Base-by-base conservation (phyloP, 2,888 invertebrate genomes). In the Lepetodrilus schrolli region DNA sequence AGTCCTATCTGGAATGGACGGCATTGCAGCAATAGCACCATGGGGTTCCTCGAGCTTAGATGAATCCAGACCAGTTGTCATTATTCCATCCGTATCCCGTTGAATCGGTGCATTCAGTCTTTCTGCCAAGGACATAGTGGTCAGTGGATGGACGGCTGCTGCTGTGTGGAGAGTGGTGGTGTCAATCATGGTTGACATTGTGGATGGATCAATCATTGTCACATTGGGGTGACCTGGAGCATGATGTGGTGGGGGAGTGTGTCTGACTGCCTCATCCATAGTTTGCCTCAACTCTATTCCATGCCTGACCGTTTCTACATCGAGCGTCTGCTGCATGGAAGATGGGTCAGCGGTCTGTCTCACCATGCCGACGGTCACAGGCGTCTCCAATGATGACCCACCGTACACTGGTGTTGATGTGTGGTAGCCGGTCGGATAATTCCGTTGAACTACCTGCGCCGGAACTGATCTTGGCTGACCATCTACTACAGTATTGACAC, bases 361-460 rank as follows among this genome's bases (percentile, higher is more conserved):
- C 5, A 51, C 23, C n/a, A n/a, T n/a, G n/a, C n/a, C n/a, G n/a
- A n/a, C n/a, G n/a, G n/a, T n/a, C n/a, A n/a, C n/a, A 23, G 51
- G 51, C 30, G 51, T 23, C 26, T 51, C 51, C 21, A 51, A 30
- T 7, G 58, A 30, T 23, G 58, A 17, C 10, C 21, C 30, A 30
- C 58, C 58, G 34, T 58, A 58, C 23, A 58, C 58, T 30, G 58
- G 58, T 13, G 58, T 34, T 26, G 58, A 58, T 30, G 58, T 58
- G 34, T 58, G 58, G 34, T 58, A 58, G 7, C 58, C 30, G 7
- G 58, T 58, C 7, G 58, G 58, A 17, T 58, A 58, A 17, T 58
- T 58, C 34, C 58, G 26, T 30, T 26, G 58, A 30, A 58, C 30
- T 17, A 58, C 58, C 30, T 58, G 58, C 5, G 58, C 23, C 17